Base-by-base conservation (phyloP, 2,113 vertebrate genomes). In the Oreocharis arfaki region DNA sequence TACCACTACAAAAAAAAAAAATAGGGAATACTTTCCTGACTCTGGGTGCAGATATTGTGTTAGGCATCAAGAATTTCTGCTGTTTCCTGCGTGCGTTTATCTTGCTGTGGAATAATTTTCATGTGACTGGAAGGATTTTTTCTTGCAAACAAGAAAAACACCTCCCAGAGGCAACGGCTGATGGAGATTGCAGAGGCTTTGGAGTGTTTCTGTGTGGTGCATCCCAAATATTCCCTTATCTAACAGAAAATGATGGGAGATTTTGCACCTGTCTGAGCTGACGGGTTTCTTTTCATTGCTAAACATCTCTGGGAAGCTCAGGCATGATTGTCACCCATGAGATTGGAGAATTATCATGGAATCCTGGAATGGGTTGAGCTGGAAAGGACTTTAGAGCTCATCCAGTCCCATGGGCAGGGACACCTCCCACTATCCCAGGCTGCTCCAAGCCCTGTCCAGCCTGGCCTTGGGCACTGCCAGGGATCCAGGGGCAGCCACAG, bases 391-490 rank as follows among this genome's bases (percentile, higher is more conserved):
- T 63, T 6, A 47, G 41, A 70, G 3, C 15, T 6, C 47, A 24
- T 13, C 33, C 46, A 44, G 27, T 27, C 21, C 17, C 71, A 50
- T 6, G 44, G 11, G 11, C 26, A 50, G 6, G 37, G 37, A 44
- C 37, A 44, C 6, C 8, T 78, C 0, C 13, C 28, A 23, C 13
- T 3, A 0, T 11, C n/a, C 16, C 64, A 87, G 56, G 20, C 0
- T 70, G n/a, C 13, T 63, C 84, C 81, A 24, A 42, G 11, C 44
- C 15, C 9, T 0, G 0, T n/a, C 53, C 71, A 78, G 0, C 55
- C 47, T 41, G 28, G 11, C 41, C 56, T 37, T 6, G 65, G 39
- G 0, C 41, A 55, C 5, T 70, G 0, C 65, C 56, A 87, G 47
- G 56, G 13, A 47, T 61, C 52, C 71, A 59, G 64, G n/a, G 23